These are phyloP conservation scores for Anoplopoma fimbria DNA, from an alignment of 2,113 vertebrate genomes.

Conservation along the genomic window DNA sequence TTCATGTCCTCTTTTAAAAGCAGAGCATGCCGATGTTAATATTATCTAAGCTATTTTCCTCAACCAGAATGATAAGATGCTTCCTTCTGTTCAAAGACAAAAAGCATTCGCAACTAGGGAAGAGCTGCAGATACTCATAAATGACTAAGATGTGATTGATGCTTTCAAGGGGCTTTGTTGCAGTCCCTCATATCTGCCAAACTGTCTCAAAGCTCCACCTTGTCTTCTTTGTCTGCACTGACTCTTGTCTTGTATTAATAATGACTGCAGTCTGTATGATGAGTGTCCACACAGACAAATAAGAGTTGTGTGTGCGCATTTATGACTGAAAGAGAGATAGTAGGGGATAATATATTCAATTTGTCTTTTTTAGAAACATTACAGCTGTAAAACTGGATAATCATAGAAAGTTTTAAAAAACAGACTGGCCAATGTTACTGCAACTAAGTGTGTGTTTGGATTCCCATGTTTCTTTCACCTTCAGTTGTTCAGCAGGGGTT, in stretches of 20 bases:
- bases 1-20: neutral
- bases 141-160: conserved; percentile 20
- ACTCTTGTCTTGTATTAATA: conserved; percentile 48
- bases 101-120: conserved; percentile 6
- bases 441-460: neutral
- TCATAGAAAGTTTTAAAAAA: neutral
- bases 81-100: conserved; percentile 18
- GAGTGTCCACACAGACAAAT: conserved; percentile 41
- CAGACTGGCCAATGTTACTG: neutral
- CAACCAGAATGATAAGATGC: neutral
- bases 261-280: conserved; percentile 45
- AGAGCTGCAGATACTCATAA: conserved; percentile 30
- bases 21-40: neutral
- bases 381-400: neutral
- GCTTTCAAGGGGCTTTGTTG: conserved; percentile 54
- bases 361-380: conserved; percentile 1
- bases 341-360: neutral
- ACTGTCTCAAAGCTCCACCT: conserved; percentile 51
- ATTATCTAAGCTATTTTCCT: conserved; percentile 35
- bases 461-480: neutral
- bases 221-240: conserved; percentile 41
- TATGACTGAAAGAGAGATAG: neutral
- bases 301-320: neutral
- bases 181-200: conserved; percentile 32
- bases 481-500: neutral